Conservation (phyloP, 2,888 invertebrate genomes). For the Lycophotia porphyrea region DNA sequence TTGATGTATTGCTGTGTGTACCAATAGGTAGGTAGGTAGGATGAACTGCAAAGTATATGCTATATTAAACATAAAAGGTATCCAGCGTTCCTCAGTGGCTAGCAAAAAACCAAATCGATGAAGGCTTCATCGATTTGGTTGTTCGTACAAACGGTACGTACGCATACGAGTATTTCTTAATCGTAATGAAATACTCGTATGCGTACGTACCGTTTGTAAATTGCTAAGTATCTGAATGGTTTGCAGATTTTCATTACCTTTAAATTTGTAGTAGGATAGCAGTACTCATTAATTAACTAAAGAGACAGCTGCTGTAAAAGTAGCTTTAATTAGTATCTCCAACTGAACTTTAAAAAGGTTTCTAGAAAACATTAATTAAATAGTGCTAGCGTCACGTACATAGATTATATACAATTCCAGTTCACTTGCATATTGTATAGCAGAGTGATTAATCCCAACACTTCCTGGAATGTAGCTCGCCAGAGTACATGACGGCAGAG, state of each 20-base stretch:
- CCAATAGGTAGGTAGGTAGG: neutral
- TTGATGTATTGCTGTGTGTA: neutral
- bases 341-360: neutral
- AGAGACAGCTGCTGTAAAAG: neutral
- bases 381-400: neutral
- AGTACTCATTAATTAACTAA: neutral
- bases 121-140: conserved; percentile 8
- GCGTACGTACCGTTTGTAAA: neutral
- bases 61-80: neutral
- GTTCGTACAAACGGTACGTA: too few species aligned
- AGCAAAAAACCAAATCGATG: too few species aligned
- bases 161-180: too few species aligned
- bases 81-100: neutral
- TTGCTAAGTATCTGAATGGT: neutral
- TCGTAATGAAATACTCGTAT: too few species aligned
- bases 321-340: neutral
- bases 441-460: conserved; percentile 58
- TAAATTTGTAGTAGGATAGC: neutral
- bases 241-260: neutral
- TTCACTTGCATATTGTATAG: conserved; percentile 54
- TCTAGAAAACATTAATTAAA: neutral
- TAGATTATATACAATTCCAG: conserved; percentile 12
- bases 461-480: conserved; percentile 57
- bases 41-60: neutral
- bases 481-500: conserved; percentile 57